Percentiles rank a stretch among this genome's conserved stretches.
phyloP scores from a whole-genome alignment of 2,888 invertebrate species.

The Saturnia pavonia region DNA sequence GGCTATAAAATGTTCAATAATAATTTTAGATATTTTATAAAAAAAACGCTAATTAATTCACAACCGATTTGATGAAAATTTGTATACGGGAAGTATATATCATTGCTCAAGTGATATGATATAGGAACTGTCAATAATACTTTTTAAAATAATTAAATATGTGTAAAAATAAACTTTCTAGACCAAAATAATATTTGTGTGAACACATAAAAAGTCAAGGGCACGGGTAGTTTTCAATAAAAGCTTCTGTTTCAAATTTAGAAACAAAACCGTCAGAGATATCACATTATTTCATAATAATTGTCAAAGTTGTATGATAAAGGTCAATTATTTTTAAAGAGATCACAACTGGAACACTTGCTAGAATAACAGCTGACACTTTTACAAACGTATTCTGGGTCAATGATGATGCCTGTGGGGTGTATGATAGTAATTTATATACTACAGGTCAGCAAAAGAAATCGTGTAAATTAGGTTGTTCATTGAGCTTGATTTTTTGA shows the following conservation, averaged over 20 bases:
- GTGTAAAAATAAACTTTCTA: too few relatives aligned
- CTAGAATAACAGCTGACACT: neutral
- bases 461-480: neutral
- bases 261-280: neutral
- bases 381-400: constrained; percentile 1
- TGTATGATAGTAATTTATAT: neutral
- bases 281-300: constrained; percentile 1
- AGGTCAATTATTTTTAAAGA: constrained; percentile 6
- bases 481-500: too few relatives aligned
- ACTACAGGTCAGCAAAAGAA: neutral
- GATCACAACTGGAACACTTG: neutral
- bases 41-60: too few relatives aligned
- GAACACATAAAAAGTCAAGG: neutral
- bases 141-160: too few relatives aligned
- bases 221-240: neutral
- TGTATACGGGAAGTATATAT: too few relatives aligned
- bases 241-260: neutral
- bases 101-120: too few relatives aligned
- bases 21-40: too few relatives aligned
- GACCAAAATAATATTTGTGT: too few relatives aligned
- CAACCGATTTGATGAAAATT: too few relatives aligned
- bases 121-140: too few relatives aligned
- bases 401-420: neutral
- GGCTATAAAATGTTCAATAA: too few relatives aligned
- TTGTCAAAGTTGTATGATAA: neutral